phyloP scores from a whole-genome alignment of 2,888 invertebrate genomes.

The Scaptomyza polygonia region DNA sequence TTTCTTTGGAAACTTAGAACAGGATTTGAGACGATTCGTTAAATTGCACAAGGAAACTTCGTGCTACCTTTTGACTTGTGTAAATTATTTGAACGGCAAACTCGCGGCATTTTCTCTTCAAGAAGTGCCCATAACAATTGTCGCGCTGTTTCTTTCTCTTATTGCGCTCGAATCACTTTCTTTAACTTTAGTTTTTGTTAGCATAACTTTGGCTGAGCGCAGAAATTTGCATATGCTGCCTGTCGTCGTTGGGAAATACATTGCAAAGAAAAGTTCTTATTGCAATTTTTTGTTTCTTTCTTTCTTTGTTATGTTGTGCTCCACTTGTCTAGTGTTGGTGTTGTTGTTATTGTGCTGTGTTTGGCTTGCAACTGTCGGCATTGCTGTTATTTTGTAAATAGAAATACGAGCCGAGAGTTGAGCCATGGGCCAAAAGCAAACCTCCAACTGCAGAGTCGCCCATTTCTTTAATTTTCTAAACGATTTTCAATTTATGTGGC shows the following conservation, averaged over 20 bases:
- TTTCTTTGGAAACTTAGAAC: constrained; percentile 12
- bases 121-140: constrained; percentile 50
- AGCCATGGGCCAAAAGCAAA: constrained; percentile 37
- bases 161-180: constrained; percentile 32
- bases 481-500: constrained; percentile 68
- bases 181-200: constrained; percentile 22
- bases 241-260: constrained; percentile 45
- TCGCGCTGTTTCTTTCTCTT: constrained; percentile 34
- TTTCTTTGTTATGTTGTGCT: constrained; percentile 61
- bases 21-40: constrained; percentile 30
- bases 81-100: constrained; percentile 43
- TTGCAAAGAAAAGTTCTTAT: constrained; percentile 51
- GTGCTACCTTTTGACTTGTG: constrained; percentile 50
- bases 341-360: constrained; percentile 26
- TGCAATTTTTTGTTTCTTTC: no score
- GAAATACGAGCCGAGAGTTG: constrained; percentile 52
- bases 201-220: constrained; percentile 29
- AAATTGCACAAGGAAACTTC: constrained; percentile 38
- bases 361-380: constrained; percentile 56
- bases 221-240: constrained; percentile 74
- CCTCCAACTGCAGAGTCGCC: constrained; percentile 23
- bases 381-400: constrained; percentile 51
- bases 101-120: constrained; percentile 43
- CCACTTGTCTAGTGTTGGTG: constrained; percentile 46
- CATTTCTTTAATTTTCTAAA: constrained; percentile 68